A percentile compares a stretch with the other conserved stretches of the same genome.
Evolutionary conservation across 1,140 invertebrate genomes (phyloP).

Genomic region (Acarapis woodi): DNA sequence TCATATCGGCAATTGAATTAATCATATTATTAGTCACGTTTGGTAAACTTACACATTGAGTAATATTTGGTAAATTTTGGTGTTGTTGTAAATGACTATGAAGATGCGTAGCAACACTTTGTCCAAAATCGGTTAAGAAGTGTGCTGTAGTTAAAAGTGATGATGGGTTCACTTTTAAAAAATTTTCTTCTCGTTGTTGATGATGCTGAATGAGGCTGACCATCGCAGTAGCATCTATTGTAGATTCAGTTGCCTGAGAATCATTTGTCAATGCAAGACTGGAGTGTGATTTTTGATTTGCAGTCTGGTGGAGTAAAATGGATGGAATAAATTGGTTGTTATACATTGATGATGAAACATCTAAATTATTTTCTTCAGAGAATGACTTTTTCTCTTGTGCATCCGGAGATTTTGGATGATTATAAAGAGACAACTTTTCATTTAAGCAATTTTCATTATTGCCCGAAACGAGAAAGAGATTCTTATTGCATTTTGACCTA

Average conservation of each 20-base stretch:
- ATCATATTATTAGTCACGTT: background rate
- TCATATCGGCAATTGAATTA: background rate
- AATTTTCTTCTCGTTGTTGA: too few relatives aligned
- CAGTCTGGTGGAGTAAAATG: constrained; percentile 1
- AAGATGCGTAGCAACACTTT: background rate
- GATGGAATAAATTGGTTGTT: background rate
- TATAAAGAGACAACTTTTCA: background rate
- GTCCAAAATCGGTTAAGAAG: background rate
- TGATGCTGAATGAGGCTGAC: too few relatives aligned
- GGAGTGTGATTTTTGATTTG: too few relatives aligned
- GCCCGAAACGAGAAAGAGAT: too few relatives aligned
- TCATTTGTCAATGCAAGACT: too few relatives aligned
- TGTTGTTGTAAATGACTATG: constrained; percentile 1
- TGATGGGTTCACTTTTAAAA: background rate
- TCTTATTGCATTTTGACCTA: background rate
- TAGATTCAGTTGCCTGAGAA: too few relatives aligned
- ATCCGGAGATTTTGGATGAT: background rate
- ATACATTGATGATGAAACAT: background rate
- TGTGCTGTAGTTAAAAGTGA: background rate
- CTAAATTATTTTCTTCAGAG: background rate
- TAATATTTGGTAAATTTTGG: background rate
- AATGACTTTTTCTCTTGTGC: too few relatives aligned
- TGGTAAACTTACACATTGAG: background rate
- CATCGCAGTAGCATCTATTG: too few relatives aligned
- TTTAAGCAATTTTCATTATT: background rate